Conservation (phyloP, 2,888 invertebrate genomes). For the Drosophila nr. perissopoda region DNA sequence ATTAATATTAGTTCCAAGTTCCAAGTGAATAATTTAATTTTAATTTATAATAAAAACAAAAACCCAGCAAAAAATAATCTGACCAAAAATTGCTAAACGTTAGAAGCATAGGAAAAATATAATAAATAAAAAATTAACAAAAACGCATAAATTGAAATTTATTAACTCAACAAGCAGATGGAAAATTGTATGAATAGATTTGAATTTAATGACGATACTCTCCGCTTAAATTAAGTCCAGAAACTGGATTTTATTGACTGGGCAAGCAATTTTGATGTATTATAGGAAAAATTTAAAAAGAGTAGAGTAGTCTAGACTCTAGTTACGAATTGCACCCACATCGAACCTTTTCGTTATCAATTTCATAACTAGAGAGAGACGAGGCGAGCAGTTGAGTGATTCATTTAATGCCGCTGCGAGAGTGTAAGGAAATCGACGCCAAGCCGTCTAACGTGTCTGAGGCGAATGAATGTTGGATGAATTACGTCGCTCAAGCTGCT, state of each 20-base stretch:
- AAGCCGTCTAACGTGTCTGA: slow-evolving; percentile 60
- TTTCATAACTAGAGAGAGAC: neutral
- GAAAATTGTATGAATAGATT: neutral
- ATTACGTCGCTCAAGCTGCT: slow-evolving; percentile 27
- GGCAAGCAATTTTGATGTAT: neutral
- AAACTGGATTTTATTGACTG: neutral
- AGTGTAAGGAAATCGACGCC: slow-evolving; percentile 57
- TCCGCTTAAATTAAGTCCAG: neutral
- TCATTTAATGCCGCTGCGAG: slow-evolving; percentile 23
- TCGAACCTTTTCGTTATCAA: neutral
- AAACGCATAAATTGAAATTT: too few relatives aligned
- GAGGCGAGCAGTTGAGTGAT: neutral
- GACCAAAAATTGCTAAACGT: neutral
- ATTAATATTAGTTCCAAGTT: neutral
- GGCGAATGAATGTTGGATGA: slow-evolving; percentile 11
- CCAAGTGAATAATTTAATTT: neutral
- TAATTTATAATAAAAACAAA: neutral
- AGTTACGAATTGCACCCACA: neutral
- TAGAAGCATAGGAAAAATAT: neutral
- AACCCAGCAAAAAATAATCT: neutral
- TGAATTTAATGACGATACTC: neutral
- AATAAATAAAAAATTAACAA: neutral
- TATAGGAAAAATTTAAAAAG: neutral
- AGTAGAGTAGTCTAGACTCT: neutral
- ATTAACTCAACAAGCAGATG: too few relatives aligned